Evolutionary conservation across 1,140 invertebrate species (phyloP), one percentile per base, ranked within the genome.

Genomic region (Caerostris extrusa): DNA sequence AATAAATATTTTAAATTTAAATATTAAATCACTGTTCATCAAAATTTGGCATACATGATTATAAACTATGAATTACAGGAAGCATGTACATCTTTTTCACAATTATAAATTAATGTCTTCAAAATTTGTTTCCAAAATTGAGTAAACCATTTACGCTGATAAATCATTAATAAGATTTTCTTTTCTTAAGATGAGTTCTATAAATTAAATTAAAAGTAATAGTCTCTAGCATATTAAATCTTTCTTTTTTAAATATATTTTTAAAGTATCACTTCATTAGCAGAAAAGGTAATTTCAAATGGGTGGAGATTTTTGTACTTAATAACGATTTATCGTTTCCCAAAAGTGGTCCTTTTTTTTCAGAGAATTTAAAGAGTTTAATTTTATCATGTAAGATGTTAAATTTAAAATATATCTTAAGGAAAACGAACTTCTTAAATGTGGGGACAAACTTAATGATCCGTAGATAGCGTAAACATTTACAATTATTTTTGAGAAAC

Each of bases 361-460:
- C 34, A 77, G 10, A 34, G 53, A 77, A 77, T 77, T 77, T 77
- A 77, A 77, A 77, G 10, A 53, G 34, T 77, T 71, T 77, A 77
- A 77, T 77, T 77, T 77, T 77, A 50, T 53, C 34, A 50, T 12
- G 19, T 12, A 77, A 50, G 71, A 77, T 50, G 71, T 77, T 34
- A 77, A 50, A 50, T 77, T 77, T 77, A 77, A 77, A 53, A 77
- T 77, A 50, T 53, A 7, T 77, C 71, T 77, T 12, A 14, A 17
- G 12, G 61, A 12, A 71, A 77, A 77, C 34, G 3, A 12, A 50
- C 34, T 77, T 19, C 34, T 77, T 77, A 50, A 14, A 77, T 12
- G 7, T 34, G 8, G 34, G 10, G 14, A 8, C 10, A 12, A 50
- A 50, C 5, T 12, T 77, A 77, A 77, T 77, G 71, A 77, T 50